Evolutionary conservation across 2,888 invertebrate species (phyloP), one percentile per base, ranked within the genome.

Genomic region (Lithosia quadra): DNA sequence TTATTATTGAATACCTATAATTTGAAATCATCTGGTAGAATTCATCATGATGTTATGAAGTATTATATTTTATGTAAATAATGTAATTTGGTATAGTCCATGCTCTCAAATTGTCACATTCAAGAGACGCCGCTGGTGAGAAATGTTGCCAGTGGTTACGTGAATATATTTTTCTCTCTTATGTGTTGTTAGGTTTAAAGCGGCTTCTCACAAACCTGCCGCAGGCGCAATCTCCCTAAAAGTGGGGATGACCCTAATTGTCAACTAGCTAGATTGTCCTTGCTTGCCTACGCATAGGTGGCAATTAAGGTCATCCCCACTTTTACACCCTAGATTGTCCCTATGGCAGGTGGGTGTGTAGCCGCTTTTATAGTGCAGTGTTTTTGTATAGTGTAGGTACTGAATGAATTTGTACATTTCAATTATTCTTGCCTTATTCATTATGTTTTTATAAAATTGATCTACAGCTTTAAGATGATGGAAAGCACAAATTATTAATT

Each of bases 141-240:
- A n/a, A n/a, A n/a, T n/a, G n/a, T n/a, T n/a, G n/a, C n/a, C n/a
- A n/a, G n/a, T n/a, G n/a, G n/a, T n/a, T n/a, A n/a, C n/a, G n/a
- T n/a, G n/a, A n/a, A 28, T 28, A 1, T 8, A 18, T 9, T n/a
- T 49, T 49, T 18, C n/a, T 49, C 18, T 43, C 18, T 18, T 5
- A 43, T 39, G 15, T 43, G 43, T 49, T 49, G 49, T n/a, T 49
- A 49, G 49, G 49, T 49, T 49, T 49, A 49, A n/a, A n/a, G n/a
- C n/a, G n/a, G n/a, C n/a, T n/a, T n/a, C n/a, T n/a, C n/a, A n/a
- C n/a, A n/a, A n/a, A n/a, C n/a, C n/a, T n/a, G n/a, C n/a, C n/a
- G n/a, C n/a, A n/a, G n/a, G n/a, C n/a, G n/a, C n/a, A n/a, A n/a
- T n/a, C n/a, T n/a, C n/a, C n/a, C n/a, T n/a, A n/a, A n/a, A n/a